Base-by-base conservation (phyloP, 37 sponge, comb jelly and placozoan species). In the Aphrocallistes beatrix region DNA sequence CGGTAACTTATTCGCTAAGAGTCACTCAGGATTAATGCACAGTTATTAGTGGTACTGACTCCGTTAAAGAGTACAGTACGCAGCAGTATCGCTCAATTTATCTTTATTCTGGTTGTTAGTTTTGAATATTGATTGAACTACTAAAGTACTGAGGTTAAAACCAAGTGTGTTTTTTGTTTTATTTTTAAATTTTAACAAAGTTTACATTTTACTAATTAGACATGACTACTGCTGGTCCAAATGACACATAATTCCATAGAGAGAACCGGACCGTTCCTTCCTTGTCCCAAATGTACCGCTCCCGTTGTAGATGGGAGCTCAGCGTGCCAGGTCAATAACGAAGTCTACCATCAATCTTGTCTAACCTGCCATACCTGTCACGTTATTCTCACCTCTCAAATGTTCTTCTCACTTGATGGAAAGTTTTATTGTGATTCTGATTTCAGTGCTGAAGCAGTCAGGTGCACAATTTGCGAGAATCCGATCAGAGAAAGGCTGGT, bases 401-500 rank as follows among this genome's bases (percentile, higher is more conserved):
- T 60, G 3, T 60, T 60, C 75, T 60, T 60, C 75, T 25, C 21
- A 60, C 75, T 60, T 13, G 75, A 60, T 60, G 75, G 75, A 6
- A 60, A 60, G 3, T 60, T 60, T 30, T 60, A 60, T 13, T 60
- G 75, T 60, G 75, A 60, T 60, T 19, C 75, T 3, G 75, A 60
- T 60, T 60, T 60, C 21, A 60, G 34, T 60, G 3, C 32, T 60
- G 21, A 25, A 60, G 75, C 75, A 19, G 75, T 60, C 3, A 60
- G 75, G n/a, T 60, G 75, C n/a, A 60, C 75, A 25, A 28, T 19
- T 19, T 60, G 75, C 75, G 75, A 60, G n/a, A 60, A 60, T 13
- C 75, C 75, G n/a, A 60, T 60, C 34, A 60, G 75, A 60, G 75
- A 60, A 60, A 60, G 75, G 75, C 75, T 25, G 75, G 75, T 60